Evolutionary conservation across 2,888 invertebrate species (phyloP).

Genomic region (Trachelus stipa): DNA sequence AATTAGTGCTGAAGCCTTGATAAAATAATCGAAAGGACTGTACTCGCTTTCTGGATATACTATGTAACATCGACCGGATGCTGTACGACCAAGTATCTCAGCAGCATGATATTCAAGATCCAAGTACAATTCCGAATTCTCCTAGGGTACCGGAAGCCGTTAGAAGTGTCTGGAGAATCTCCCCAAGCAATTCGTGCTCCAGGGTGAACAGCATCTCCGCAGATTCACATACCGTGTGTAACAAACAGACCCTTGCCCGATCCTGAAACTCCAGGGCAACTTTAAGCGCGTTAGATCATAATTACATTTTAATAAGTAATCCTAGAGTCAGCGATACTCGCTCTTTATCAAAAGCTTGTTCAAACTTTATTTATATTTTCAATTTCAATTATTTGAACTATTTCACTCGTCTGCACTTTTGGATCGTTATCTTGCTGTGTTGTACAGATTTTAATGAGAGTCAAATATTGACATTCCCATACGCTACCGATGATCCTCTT

Average conservation of each 20-base stretch:
- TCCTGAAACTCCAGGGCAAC: slow-evolving; percentile 67
- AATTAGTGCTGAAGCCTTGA: slow-evolving; percentile 33
- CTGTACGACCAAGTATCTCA: slow-evolving; percentile 72
- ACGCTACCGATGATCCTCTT: not conserved
- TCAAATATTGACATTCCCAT: not conserved
- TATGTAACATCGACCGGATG: slow-evolving; percentile 64
- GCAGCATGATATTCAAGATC: slow-evolving; percentile 80
- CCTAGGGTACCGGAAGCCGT: slow-evolving; percentile 79
- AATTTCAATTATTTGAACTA: too few relatives aligned
- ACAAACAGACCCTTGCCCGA: slow-evolving; percentile 68
- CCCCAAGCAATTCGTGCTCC: slow-evolving; percentile 79
- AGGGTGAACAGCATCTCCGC: slow-evolving; percentile 76
- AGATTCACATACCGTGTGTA: slow-evolving; percentile 82
- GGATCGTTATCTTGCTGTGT: not conserved
- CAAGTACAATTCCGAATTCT: slow-evolving; percentile 72
- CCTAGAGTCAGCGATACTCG: slow-evolving; percentile 73
- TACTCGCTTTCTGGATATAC: slow-evolving; percentile 73
- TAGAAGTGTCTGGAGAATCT: slow-evolving; percentile 80
- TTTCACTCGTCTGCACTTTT: not conserved
- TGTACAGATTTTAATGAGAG: not conserved
- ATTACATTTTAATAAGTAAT: slow-evolving; percentile 76
- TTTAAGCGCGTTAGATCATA: slow-evolving; percentile 75
- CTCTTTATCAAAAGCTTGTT: too few relatives aligned
- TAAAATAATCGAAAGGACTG: slow-evolving; percentile 71
- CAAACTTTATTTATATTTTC: too few relatives aligned